Base-by-base conservation (phyloP, 2,888 invertebrate genomes). In the Drosophila fulvimacula region DNA sequence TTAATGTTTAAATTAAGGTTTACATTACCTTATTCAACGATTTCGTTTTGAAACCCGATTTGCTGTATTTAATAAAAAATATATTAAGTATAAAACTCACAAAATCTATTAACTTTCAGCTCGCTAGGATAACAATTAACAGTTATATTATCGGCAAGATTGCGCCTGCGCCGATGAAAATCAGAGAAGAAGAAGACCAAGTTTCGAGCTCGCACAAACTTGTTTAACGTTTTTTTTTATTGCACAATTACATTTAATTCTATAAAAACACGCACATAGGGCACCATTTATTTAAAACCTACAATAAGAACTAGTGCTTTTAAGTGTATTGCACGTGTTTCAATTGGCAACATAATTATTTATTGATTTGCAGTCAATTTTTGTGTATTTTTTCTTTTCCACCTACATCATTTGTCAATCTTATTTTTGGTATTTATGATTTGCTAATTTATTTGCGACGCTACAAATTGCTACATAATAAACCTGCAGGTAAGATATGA, bases 171-270 rank as follows among this genome's bases (percentile, higher is more conserved):
- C 61, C 41, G 44, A 49, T 13, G 3, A 41, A 51, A 72, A 32
- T 24, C 15, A 11, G 15, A 49, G 58, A 68, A 59, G 78, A 69
- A 69, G 69, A 32, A 69, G 52, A 69, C 49, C 15, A 44, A 58
- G 55, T 55, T 57, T 78, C 32, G 44, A 69, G 78, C 76, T 60
- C 74, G 69, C 76, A 76, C 65, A 62, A 73, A 70, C 68, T 82
- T 84, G 76, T 84, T 82, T 84, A 82, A 82, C 84, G 84, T 87
- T 82, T 73, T 78, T 70, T 82, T 65, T 76, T 78, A 76, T 73
- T 78, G 76, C 76, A 76, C 76, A 76, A 78, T 76, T 78, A 65
- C 46, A 73, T 73, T 76, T 69, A 57, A 76, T 76, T 76, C 64
- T 30, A 61, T 52, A 77, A 62, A 78, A 73, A 60, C 10, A 62